Base-by-base conservation (phyloP, 2,888 invertebrate species). In the Aproaerema taeniolella region DNA sequence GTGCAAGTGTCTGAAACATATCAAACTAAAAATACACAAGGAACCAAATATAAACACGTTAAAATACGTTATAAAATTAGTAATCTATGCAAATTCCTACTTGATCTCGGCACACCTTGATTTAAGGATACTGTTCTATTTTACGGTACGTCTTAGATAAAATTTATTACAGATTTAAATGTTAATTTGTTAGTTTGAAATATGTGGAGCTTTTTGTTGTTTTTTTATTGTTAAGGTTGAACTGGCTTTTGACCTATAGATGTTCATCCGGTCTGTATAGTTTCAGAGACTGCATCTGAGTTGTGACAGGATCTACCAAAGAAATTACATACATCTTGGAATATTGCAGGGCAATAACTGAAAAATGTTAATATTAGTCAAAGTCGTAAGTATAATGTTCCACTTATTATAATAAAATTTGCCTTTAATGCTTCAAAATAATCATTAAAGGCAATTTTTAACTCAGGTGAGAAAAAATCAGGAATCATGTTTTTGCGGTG, bases 81-180 rank as follows among this genome's bases (percentile, higher is more conserved):
- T 64, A 68, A 76, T 49, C 64, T 73, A 81, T 80, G 81, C 61
- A 61, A 80, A 82, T 78, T 56, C 61, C 58, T 56, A 53, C 45
- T 45, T 64, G 79, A 75, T 82, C 83, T 85, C 67, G 77, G 64
- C 79, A 60, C 72, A 64, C 68, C 70, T 73, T 63, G 71, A 72
- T 66, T 62, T 68, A 61, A 73, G 67, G 72, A 79, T 69, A 69
- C 63, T 72, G 74, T 74, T 78, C 71, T 64, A 78, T 65, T 67
- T 79, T 71, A 76, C 59, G 76, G 81, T 80, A 71, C 55, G 76
- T 76, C 64, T 74, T 63, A 62, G 68, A 66, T 50, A 55, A 67
- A 74, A 79, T 82, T 80, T 79, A 79, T 82, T 68, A 65, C 61
- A 58, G 54, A 67, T 77, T 61, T 76, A 81, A 80, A 83, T 81